A percentile compares a stretch with the other conserved stretches of the same genome.
phyloP scores from a whole-genome alignment of 2,888 invertebrate genomes.

The Deilephila porcellus region DNA sequence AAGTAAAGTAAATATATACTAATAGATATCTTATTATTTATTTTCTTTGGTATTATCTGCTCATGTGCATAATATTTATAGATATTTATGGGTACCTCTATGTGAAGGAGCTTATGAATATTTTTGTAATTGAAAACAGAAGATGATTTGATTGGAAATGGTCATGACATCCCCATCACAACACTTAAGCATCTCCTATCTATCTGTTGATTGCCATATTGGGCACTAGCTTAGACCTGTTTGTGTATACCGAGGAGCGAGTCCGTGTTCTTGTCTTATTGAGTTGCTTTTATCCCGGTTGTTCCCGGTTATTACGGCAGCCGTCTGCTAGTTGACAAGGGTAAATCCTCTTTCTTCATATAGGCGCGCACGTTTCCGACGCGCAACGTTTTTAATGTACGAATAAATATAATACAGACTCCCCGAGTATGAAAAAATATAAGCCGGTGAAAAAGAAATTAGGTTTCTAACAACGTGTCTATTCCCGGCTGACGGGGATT shows the following conservation, averaged over 20 bases:
- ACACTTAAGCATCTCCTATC: neutral
- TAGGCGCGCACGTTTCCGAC: constrained; percentile 43
- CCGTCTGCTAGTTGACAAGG: constrained; percentile 76
- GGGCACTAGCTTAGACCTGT: neutral
- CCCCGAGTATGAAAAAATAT: constrained; percentile 38
- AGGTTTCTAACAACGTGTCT: constrained; percentile 21
- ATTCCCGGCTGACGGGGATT: constrained; percentile 40
- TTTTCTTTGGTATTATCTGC: too few relatives aligned
- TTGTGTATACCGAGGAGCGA: constrained; percentile 35
- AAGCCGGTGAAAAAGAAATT: constrained; percentile 31
- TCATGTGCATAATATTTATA: too few relatives aligned
- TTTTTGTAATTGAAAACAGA: too few relatives aligned
- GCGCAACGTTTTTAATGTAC: constrained; percentile 55
- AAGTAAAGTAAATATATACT: too few relatives aligned
- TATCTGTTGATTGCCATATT: neutral
- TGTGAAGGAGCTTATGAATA: too few relatives aligned
- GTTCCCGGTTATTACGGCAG: constrained; percentile 69
- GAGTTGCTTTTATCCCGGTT: constrained; percentile 67
- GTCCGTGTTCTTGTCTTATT: constrained; percentile 36
- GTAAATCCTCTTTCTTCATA: constrained; percentile 82
- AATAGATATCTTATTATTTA: too few relatives aligned
- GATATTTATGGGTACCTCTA: too few relatives aligned
- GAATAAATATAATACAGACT: constrained; percentile 52
- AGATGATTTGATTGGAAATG: neutral
- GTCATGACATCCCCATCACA: neutral